Conservation (phyloP, 1,140 invertebrate genomes). For the Holcopasites calliopsidis region DNA sequence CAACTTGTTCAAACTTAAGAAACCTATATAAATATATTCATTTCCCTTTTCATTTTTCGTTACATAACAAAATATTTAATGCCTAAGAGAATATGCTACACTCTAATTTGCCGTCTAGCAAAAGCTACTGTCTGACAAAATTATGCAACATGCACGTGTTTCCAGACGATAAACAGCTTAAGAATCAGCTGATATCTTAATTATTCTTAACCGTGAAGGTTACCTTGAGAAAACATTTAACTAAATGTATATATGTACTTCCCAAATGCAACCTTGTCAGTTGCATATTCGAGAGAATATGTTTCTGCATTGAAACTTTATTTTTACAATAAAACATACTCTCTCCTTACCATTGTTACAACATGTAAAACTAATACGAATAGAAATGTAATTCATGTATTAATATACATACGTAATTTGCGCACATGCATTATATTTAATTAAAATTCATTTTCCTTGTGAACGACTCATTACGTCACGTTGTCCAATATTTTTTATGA, state of each 20-base stretch:
- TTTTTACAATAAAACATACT: background rate
- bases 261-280: background rate
- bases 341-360: background rate
- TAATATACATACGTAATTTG: background rate
- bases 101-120: background rate
- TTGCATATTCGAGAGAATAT: background rate
- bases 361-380: no score
- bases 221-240: constrained; percentile 9
- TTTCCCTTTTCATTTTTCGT: background rate
- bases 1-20: background rate
- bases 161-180: background rate
- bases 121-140: no score
- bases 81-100: background rate
- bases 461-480: constrained; percentile 13
- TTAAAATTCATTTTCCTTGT: background rate
- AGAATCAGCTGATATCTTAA: constrained; percentile 24
- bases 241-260: background rate
- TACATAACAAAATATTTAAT: background rate
- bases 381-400: no score
- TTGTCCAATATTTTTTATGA: constrained; percentile 9
- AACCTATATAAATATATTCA: no score
- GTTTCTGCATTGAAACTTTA: background rate
- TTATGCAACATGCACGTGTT: background rate
- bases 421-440: background rate
- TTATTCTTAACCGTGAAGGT: constrained; percentile 21